Evolutionary conservation across 1,140 invertebrate species (phyloP).

Genomic region (Hyposmocoma kahamanoa): DNA sequence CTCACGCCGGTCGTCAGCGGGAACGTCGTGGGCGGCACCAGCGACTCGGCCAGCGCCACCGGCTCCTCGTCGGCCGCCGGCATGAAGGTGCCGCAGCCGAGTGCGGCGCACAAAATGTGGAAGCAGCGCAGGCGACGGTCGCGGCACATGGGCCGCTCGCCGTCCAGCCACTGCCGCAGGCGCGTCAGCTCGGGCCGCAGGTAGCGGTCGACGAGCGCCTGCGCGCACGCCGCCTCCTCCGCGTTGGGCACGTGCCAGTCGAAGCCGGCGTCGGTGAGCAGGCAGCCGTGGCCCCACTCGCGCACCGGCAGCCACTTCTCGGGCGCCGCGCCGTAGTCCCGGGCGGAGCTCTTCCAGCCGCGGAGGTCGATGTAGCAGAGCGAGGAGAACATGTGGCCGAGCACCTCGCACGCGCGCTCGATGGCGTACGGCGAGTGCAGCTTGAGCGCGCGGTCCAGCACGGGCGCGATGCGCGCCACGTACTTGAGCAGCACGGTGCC

Average conservation of each 20-base stretch:
- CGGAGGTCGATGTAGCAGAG: slow-evolving; percentile 72
- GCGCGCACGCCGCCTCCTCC: slow-evolving; percentile 80
- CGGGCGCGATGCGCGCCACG: slow-evolving; percentile 74
- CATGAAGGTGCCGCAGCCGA: slow-evolving; percentile 39
- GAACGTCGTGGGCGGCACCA: slow-evolving; percentile 44
- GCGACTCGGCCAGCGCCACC: slow-evolving; percentile 42
- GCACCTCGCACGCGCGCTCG: slow-evolving; percentile 69
- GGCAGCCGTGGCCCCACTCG: slow-evolving; percentile 86
- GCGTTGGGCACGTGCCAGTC: slow-evolving; percentile 85
- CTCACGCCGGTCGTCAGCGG: slow-evolving; percentile 35
- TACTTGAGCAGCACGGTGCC: slow-evolving; percentile 78
- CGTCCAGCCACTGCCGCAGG: slow-evolving; percentile 42
- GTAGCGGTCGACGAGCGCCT: slow-evolving; percentile 79
- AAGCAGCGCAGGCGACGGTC: slow-evolving; percentile 43
- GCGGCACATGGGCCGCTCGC: slow-evolving; percentile 39
- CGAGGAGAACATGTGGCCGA: slow-evolving; percentile 47
- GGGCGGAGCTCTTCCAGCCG: slow-evolving; percentile 78
- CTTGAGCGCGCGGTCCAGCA: slow-evolving; percentile 78
- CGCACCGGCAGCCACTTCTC: slow-evolving; percentile 85
- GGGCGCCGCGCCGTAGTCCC: slow-evolving; percentile 78
- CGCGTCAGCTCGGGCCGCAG: slow-evolving; percentile 59
- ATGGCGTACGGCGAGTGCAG: slow-evolving; percentile 78
- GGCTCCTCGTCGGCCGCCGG: slow-evolving; percentile 43
- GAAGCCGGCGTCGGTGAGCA: slow-evolving; percentile 79
- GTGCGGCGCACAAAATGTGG: slow-evolving; percentile 39